These are phyloP conservation scores for Plotosus lineatus DNA, from an alignment of 2,113 vertebrate genomes.

Conservation along the genomic window DNA sequence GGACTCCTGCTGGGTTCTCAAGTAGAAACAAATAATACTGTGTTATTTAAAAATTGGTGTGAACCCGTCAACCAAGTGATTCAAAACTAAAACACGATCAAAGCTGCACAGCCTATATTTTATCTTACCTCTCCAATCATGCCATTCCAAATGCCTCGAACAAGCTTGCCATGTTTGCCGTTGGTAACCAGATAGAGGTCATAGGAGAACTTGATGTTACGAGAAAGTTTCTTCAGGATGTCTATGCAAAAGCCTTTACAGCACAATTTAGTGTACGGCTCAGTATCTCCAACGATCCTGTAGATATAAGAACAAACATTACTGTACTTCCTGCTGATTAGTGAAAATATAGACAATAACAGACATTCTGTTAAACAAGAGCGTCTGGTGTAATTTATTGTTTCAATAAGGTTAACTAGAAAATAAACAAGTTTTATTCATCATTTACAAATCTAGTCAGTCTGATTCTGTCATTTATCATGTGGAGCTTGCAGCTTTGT, in stretches of 20 bases:
- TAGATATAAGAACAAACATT: not conserved
- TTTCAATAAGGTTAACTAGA: slow-evolving; percentile 42
- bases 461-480: slow-evolving; percentile 30
- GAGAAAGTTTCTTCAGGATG: slow-evolving; percentile 95
- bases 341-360: not conserved
- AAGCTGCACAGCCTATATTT: not conserved
- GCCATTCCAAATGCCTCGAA: slow-evolving; percentile 94
- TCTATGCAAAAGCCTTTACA: slow-evolving; percentile 99
- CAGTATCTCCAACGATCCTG: slow-evolving; percentile 75
- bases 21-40: not conserved
- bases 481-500: slow-evolving; percentile 39
- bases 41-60: not conserved
- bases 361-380: not conserved
- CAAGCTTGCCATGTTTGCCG: slow-evolving; percentile 93
- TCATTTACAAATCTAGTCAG: slow-evolving; percentile 25
- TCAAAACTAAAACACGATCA: not conserved
- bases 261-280: slow-evolving; percentile 94
- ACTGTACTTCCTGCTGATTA: slow-evolving; percentile 10
- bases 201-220: slow-evolving; percentile 91
- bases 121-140: slow-evolving; percentile 95
- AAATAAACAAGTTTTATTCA: slow-evolving; percentile 6
- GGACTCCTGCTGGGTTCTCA: not conserved
- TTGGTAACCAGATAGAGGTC: slow-evolving; percentile 98
- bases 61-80: not conserved
- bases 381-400: slow-evolving; percentile 6